phyloP scores from a whole-genome alignment of 1,140 invertebrate species.

The Saccostrea cuccullata region DNA sequence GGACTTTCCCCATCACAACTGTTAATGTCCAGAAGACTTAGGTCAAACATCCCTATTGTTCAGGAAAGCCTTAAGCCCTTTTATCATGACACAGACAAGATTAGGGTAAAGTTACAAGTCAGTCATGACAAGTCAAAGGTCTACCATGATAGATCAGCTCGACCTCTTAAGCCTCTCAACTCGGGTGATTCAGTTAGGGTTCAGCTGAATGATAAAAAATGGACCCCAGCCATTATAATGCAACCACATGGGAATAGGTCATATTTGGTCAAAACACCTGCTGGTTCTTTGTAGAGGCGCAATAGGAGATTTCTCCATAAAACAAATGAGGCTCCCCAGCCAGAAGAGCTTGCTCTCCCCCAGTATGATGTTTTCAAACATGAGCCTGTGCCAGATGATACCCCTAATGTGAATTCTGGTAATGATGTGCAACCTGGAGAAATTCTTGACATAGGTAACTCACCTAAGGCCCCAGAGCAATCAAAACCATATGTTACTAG shows the following conservation, averaged over 20 bases:
- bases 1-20: slow-evolving; percentile 30
- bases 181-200: slow-evolving; percentile 2
- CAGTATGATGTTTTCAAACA: not conserved
- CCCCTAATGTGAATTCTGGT: not conserved
- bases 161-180: not conserved
- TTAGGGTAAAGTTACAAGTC: not conserved
- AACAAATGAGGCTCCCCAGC: not conserved
- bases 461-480: not conserved
- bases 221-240: not conserved
- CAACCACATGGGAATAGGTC: not conserved
- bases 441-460: not conserved
- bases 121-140: not conserved
- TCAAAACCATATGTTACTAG: not conserved
- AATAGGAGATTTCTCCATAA: not conserved
- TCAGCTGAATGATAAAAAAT: not conserved
- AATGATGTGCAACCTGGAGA: not conserved
- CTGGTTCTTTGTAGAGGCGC: not conserved
- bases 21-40: slow-evolving; percentile 31
- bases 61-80: not conserved
- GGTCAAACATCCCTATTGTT: slow-evolving; percentile 12
- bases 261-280: not conserved
- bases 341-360: too few relatives aligned
- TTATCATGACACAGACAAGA: not conserved
- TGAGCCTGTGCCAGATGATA: not conserved
- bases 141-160: slow-evolving; percentile 15